Percentiles rank a stretch among this genome's conserved stretches.
These are phyloP conservation scores for Strix aluco DNA, from an alignment of 2,113 vertebrate species.

Conservation along the genomic window DNA sequence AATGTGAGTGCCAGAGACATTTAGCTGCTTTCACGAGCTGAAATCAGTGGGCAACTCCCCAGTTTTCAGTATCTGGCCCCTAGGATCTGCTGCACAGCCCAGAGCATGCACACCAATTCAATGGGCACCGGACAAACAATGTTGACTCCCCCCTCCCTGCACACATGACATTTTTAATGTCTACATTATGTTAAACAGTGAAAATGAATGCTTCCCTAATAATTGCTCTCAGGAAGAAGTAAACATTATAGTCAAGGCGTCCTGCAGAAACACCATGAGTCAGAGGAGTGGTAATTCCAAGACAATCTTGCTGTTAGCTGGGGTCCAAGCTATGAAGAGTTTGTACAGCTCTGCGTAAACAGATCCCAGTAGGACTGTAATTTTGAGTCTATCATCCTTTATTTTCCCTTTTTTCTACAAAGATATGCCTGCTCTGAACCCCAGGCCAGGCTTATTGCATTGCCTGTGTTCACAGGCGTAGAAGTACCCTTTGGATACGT, in stretches of 20 bases:
- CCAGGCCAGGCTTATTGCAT: neutral
- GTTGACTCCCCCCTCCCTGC: neutral
- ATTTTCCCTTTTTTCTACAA: neutral
- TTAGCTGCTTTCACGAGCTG: neutral
- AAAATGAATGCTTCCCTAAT: neutral
- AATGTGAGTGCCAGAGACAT: neutral
- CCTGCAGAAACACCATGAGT: slow-evolving; percentile 37
- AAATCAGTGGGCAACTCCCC: neutral
- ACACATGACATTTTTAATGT: neutral
- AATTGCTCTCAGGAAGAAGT: slow-evolving; percentile 27
- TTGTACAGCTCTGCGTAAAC: neutral
- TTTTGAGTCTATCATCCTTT: neutral
- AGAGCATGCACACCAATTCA: neutral
- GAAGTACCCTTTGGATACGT: neutral
- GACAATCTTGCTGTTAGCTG: slow-evolving; percentile 3
- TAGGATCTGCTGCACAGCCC: neutral
- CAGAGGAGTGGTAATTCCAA: slow-evolving; percentile 37
- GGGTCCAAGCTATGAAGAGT: neutral
- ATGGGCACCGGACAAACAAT: neutral
- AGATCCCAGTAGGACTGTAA: neutral
- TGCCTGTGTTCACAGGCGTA: neutral
- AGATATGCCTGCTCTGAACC: neutral
- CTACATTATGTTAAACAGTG: neutral
- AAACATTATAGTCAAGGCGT: neutral
- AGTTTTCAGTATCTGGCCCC: neutral